Conservation (phyloP, 2,113 vertebrate genomes). For the Nestor notabilis region DNA sequence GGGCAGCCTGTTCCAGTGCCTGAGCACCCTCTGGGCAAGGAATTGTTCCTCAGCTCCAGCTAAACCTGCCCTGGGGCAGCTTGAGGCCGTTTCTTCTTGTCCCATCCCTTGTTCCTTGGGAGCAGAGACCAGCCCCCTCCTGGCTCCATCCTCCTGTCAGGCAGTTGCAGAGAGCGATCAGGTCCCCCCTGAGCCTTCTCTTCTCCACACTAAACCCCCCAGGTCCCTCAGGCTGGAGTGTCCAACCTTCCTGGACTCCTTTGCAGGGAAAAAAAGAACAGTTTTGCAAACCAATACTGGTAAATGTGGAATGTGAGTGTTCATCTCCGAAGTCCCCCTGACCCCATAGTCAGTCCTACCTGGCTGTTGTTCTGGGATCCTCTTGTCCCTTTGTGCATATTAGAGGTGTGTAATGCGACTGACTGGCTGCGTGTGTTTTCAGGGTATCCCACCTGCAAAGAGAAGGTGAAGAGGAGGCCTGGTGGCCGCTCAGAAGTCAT, state of each 20-base stretch:
- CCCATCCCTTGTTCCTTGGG: not conserved
- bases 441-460: slow-evolving; percentile 86
- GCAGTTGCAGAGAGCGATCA: fast-evolving
- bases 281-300: not conserved
- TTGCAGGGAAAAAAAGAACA: not conserved
- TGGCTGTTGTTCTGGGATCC: not conserved
- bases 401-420: not conserved
- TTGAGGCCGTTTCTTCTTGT: fast-evolving
- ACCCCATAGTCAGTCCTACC: not conserved
- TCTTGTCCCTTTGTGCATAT: not conserved
- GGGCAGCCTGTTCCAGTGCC: not conserved
- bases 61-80: not conserved
- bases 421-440: not conserved
- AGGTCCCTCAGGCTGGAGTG: not conserved
- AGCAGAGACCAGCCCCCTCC: fast-evolving
- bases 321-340: not conserved
- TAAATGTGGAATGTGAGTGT: not conserved
- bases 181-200: not conserved
- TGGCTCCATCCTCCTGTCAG: not conserved
- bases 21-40: not conserved
- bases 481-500: slow-evolving; percentile 83
- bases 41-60: not conserved
- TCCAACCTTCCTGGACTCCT: not conserved
- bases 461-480: slow-evolving; percentile 83
- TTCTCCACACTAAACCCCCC: not conserved